phyloP scores from a whole-genome alignment of 2,113 vertebrate species.

The Nymphicus hollandicus region DNA sequence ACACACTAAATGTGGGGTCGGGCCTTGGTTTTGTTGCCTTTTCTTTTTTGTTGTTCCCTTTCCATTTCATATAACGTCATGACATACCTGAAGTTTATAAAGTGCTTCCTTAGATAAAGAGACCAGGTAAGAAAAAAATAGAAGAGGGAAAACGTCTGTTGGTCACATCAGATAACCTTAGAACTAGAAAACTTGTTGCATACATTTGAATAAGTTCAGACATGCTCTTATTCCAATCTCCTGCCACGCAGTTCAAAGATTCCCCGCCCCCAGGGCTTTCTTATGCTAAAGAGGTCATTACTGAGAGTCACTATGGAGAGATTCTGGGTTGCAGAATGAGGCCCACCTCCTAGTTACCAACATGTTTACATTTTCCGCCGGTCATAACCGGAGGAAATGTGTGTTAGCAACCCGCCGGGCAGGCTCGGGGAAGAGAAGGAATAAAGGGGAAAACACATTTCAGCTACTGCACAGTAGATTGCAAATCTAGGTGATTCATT shows the following conservation, averaged over 20 bases:
- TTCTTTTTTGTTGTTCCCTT: neutral
- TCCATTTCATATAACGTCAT: neutral
- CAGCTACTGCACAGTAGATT: neutral
- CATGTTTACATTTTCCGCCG: constrained; percentile 60
- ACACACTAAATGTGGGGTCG: neutral
- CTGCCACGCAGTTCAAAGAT: constrained; percentile 38
- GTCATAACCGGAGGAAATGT: constrained; percentile 61
- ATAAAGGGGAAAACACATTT: neutral
- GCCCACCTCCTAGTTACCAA: constrained; percentile 51
- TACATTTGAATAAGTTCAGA: constrained; percentile 34
- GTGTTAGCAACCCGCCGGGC: constrained; percentile 24
- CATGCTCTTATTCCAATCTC: neutral
- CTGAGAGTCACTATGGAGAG: constrained; percentile 60
- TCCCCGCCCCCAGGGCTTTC: constrained; percentile 41
- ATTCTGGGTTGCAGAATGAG: neutral
- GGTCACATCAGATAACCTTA: constrained; percentile 36
- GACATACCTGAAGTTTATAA: neutral
- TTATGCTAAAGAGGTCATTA: constrained; percentile 59
- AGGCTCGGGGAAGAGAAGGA: neutral
- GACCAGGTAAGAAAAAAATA: neutral
- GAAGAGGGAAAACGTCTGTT: neutral
- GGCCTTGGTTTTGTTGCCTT: neutral
- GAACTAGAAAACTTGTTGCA: constrained; percentile 42
- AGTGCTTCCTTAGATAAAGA: constrained; percentile 7
- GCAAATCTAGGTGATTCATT: neutral